Percentiles rank a stretch among this genome's conserved stretches.
Conservation (phyloP, 1,140 invertebrate genomes). For the Drosophila sechellia region DNA sequence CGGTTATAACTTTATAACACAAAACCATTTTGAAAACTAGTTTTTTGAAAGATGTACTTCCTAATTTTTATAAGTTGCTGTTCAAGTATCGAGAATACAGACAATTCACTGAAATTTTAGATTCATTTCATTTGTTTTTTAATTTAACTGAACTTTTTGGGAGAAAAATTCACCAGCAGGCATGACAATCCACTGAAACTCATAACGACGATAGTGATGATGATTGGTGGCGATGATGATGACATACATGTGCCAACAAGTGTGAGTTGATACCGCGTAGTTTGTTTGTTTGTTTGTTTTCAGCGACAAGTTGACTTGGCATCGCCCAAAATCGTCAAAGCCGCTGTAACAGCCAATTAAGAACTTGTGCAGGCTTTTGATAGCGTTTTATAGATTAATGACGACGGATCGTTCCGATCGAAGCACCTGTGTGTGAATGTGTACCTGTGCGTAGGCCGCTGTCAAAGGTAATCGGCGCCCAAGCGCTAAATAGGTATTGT, state of each 20-base stretch:
- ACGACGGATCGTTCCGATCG: slow-evolving; percentile 17
- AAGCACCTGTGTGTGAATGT: slow-evolving; percentile 11
- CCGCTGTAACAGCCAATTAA: slow-evolving; percentile 52
- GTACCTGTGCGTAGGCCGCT: slow-evolving; percentile 41
- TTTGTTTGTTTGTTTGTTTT: slow-evolving; percentile 63
- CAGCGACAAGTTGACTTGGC: slow-evolving; percentile 47
- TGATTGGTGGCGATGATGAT: slow-evolving; percentile 59
- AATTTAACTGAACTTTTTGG: no score
- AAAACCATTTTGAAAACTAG: no score
- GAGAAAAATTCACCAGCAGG: slow-evolving; percentile 12
- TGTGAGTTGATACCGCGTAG: slow-evolving; percentile 48
- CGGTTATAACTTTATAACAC: no score
- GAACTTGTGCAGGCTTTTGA: slow-evolving; percentile 50
- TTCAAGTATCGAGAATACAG: no score
- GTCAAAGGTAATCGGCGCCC: slow-evolving; percentile 64
- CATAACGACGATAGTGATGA: slow-evolving; percentile 63
- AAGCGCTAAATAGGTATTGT: slow-evolving; percentile 66
- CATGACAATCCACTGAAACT: slow-evolving; percentile 62
- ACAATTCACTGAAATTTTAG: no score
- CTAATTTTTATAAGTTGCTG: no score
- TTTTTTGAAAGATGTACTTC: no score
- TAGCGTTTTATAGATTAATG: slow-evolving; percentile 50
- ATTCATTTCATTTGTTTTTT: no score
- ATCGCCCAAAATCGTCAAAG: slow-evolving; percentile 40
- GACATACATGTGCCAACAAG: slow-evolving; percentile 52